These are phyloP conservation scores for Zygothrica quintamaculata DNA, from an alignment of 2,888 invertebrate genomes.

Conservation along the genomic window DNA sequence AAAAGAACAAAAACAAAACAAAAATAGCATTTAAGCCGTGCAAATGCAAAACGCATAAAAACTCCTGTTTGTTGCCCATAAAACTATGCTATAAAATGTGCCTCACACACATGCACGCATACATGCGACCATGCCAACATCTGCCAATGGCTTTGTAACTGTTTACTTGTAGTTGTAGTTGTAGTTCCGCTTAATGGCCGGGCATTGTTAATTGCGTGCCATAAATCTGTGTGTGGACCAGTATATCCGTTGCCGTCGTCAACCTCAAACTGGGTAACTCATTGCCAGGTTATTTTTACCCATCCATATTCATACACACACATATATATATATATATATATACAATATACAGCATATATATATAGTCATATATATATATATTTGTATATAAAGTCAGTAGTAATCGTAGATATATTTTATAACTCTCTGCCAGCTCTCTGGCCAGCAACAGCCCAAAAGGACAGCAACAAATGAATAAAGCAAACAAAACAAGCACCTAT, in stretches of 20 bases:
- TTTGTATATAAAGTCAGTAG: too few species aligned
- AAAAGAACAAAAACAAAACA: too few species aligned
- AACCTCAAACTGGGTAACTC: slow-evolving; percentile 38
- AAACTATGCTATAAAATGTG: slow-evolving; percentile 66
- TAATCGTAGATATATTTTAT: slow-evolving; percentile 69
- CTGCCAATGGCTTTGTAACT: slow-evolving; percentile 36
- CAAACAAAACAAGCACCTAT: slow-evolving; percentile 20
- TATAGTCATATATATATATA: slow-evolving; percentile 9
- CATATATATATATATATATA: slow-evolving; percentile 6
- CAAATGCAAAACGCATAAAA: slow-evolving; percentile 68
- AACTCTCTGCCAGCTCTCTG: slow-evolving; percentile 36
- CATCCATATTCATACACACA: slow-evolving; percentile 34
- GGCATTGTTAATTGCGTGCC: slow-evolving; percentile 71
- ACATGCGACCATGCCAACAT: slow-evolving; percentile 29
- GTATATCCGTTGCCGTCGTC: slow-evolving; percentile 39
- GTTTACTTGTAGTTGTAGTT: slow-evolving; percentile 34
- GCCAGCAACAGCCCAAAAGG: slow-evolving; percentile 28
- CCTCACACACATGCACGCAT: slow-evolving; percentile 1
- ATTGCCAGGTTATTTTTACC: slow-evolving; percentile 24
- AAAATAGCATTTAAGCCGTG: slow-evolving; percentile 58
- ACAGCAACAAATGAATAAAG: slow-evolving; percentile 12
- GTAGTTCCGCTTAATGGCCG: slow-evolving; percentile 64
- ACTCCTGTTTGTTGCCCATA: slow-evolving; percentile 69
- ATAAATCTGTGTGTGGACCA: slow-evolving; percentile 69
- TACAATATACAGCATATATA: slow-evolving; percentile 41